Evolutionary conservation across 1,140 invertebrate species (phyloP).

Genomic region (Saxidomus purpurata): DNA sequence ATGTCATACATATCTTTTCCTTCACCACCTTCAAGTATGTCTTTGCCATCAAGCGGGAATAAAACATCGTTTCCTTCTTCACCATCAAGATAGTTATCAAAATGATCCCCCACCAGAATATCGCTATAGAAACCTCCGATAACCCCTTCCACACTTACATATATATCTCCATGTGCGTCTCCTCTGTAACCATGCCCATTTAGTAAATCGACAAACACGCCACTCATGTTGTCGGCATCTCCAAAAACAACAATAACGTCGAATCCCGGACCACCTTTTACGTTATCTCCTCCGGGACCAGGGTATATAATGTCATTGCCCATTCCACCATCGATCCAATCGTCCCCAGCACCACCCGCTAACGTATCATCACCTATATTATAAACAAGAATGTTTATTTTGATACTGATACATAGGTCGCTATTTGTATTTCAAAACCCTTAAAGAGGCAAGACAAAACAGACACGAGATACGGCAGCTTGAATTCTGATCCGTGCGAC

Average conservation of each 20-base stretch:
- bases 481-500: too few relatives aligned
- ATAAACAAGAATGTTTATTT: neutral
- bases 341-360: neutral
- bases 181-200: neutral
- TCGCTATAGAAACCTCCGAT: neutral
- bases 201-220: neutral
- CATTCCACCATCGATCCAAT: neutral
- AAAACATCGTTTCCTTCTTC: neutral
- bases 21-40: neutral
- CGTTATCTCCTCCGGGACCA: neutral
- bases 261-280: neutral
- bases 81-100: neutral
- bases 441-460: too few relatives aligned
- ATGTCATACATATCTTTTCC: neutral
- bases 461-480: too few relatives aligned
- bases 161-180: neutral
- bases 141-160: neutral
- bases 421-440: too few relatives aligned
- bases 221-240: neutral
- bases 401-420: too few relatives aligned
- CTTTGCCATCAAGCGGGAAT: neutral
- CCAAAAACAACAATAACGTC: neutral
- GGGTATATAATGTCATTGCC: neutral
- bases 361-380: neutral
- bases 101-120: neutral